phyloP scores from a whole-genome alignment of 2,113 vertebrate species.

The Benitochromis conjunctus region DNA sequence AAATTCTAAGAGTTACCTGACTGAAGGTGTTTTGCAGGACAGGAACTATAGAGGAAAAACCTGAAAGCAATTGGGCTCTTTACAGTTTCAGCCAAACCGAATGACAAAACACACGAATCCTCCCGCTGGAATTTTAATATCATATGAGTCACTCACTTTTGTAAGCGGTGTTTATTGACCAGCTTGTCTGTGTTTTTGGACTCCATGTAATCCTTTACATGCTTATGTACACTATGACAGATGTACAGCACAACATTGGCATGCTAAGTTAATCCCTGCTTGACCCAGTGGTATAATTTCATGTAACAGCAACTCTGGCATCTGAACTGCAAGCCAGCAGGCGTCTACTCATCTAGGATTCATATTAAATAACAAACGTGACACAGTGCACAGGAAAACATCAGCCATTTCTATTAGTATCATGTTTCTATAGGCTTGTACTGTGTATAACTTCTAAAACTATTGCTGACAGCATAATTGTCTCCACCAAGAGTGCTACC shows the following conservation, averaged over 20 bases:
- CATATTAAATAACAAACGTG: not conserved
- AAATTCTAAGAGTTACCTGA: not conserved
- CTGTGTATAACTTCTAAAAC: not conserved
- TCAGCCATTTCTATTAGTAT: not conserved
- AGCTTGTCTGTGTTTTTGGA: not conserved
- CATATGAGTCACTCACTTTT: not conserved
- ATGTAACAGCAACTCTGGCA: not conserved
- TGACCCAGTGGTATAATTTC: constrained; percentile 57
- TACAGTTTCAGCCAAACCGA: not conserved
- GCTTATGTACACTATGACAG: constrained; percentile 33
- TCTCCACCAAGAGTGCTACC: not conserved
- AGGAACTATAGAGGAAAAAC: not conserved
- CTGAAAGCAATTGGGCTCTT: not conserved
- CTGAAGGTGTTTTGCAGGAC: not conserved
- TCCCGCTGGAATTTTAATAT: not conserved
- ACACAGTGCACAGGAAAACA: not conserved
- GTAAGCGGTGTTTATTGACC: not conserved
- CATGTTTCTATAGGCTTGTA: not conserved
- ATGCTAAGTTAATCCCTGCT: constrained; percentile 45
- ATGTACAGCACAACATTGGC: constrained; percentile 27
- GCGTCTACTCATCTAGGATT: not conserved
- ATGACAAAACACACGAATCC: fast-evolving
- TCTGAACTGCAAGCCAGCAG: not conserved
- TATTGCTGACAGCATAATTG: not conserved
- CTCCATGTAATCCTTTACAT: constrained; percentile 10